Evolutionary conservation across 2,797 vertebrate genomes (phyloP).

Genomic region (Peromyscus attwateri): DNA sequence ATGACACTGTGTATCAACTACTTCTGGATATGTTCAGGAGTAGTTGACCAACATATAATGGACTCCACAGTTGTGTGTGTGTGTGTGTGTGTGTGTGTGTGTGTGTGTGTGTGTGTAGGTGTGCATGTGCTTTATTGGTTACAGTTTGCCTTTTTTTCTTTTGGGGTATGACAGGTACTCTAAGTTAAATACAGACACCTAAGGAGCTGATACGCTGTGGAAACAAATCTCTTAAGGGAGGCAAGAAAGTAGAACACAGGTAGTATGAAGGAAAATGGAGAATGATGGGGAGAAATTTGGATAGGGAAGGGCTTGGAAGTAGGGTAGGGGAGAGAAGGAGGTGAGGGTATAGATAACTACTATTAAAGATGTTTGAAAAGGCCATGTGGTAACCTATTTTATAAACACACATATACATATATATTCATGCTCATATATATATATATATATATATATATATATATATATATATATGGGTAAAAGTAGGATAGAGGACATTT

Average conservation of each 20-base stretch:
- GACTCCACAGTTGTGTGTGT: too few relatives aligned
- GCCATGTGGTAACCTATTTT: background rate
- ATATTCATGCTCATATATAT: background rate
- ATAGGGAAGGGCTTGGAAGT: background rate
- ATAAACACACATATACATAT: background rate
- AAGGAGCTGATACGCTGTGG: background rate
- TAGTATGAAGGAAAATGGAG: background rate
- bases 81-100: too few relatives aligned
- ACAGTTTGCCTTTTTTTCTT: too few relatives aligned
- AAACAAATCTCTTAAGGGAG: background rate
- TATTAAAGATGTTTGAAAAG: background rate
- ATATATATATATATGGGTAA: background rate
- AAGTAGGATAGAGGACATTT: background rate
- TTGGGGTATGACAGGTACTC: background rate
- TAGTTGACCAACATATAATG: background rate
- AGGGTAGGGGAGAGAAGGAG: background rate
- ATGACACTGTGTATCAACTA: background rate
- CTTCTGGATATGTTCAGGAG: background rate
- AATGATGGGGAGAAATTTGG: background rate
- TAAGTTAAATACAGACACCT: background rate
- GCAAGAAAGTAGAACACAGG: too few relatives aligned
- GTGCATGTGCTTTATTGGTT: background rate
- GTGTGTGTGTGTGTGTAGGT: background rate
- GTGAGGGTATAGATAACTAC: background rate
- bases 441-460: too few relatives aligned